Conservation (phyloP, 2,888 invertebrate genomes). For the Microctonus brassicae region DNA sequence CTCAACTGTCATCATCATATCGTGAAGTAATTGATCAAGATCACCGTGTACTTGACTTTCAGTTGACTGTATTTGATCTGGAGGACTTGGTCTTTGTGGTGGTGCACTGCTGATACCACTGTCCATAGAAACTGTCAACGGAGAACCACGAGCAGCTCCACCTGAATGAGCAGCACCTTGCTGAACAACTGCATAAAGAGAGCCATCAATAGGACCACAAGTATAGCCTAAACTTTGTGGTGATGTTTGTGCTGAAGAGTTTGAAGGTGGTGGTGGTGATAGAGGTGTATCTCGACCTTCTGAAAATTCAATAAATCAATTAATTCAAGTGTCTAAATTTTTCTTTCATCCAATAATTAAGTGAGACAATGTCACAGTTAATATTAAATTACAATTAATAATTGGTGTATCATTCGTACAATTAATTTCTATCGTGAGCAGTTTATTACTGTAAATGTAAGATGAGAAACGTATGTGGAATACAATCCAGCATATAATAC, state of each 20-base stretch:
- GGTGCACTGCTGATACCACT: constrained; percentile 85
- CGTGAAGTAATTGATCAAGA: constrained; percentile 86
- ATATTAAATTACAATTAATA: not conserved
- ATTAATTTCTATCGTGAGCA: not conserved
- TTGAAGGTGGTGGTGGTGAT: constrained; percentile 67
- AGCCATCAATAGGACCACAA: constrained; percentile 90
- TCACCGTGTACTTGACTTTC: constrained; percentile 75
- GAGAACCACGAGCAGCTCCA: constrained; percentile 75
- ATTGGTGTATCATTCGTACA: not conserved
- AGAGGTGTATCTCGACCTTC: constrained; percentile 75
- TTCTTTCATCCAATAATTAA: too few relatives aligned
- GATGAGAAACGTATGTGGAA: constrained; percentile 2
- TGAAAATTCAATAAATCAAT: constrained; percentile 61
- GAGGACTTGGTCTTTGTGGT: constrained; percentile 66
- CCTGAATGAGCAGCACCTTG: constrained; percentile 62
- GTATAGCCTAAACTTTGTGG: constrained; percentile 75
- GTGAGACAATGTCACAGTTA: not conserved
- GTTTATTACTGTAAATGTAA: not conserved
- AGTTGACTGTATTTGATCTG: constrained; percentile 54
- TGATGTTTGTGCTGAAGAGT: constrained; percentile 70
- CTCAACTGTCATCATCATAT: constrained; percentile 90
- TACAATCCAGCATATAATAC: constrained; percentile 10
- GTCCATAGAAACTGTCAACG: constrained; percentile 90
- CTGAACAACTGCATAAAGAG: constrained; percentile 81
- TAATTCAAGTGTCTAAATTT: too few relatives aligned